These are phyloP conservation scores for Agrilus biguttatus DNA, from an alignment of 2,888 invertebrate genomes.

Conservation along the genomic window DNA sequence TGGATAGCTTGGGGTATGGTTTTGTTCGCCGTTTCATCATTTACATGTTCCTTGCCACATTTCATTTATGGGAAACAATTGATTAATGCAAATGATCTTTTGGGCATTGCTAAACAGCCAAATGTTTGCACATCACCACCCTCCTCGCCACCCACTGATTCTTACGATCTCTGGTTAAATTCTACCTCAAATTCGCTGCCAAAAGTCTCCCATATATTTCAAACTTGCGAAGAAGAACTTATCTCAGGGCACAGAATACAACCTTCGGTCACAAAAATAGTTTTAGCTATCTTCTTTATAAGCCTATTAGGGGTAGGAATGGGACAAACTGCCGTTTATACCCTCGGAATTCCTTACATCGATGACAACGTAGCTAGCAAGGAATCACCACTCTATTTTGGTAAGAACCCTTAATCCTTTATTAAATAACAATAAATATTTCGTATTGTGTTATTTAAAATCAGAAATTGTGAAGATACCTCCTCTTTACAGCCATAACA, in stretches of 20 bases:
- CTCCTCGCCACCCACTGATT: slow-evolving; percentile 8
- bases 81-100: slow-evolving; percentile 39
- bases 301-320: slow-evolving; percentile 80
- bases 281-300: slow-evolving; percentile 76
- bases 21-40: slow-evolving; percentile 70
- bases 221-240: slow-evolving; percentile 34
- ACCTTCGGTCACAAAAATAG: slow-evolving; percentile 63
- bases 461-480: too few relatives aligned
- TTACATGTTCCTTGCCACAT: slow-evolving; percentile 79
- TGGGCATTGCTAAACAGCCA: slow-evolving; percentile 26
- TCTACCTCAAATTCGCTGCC: slow-evolving; percentile 5
- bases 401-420: slow-evolving; percentile 35
- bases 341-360: slow-evolving; percentile 84
- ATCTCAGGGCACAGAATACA: slow-evolving; percentile 52
- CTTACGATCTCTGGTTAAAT: slow-evolving; percentile 7
- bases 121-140: slow-evolving; percentile 26
- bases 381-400: slow-evolving; percentile 84
- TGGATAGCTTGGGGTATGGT: slow-evolving; percentile 92
- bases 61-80: slow-evolving; percentile 68
- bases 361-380: slow-evolving; percentile 87
- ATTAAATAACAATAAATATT: too few relatives aligned
- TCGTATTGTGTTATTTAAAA: too few relatives aligned
- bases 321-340: slow-evolving; percentile 85
- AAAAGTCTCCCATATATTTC: slow-evolving; percentile 13
- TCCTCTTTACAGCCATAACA: slow-evolving; percentile 57